phyloP scores from a whole-genome alignment of 2,888 invertebrate genomes.

The Drosophila barbarae region DNA sequence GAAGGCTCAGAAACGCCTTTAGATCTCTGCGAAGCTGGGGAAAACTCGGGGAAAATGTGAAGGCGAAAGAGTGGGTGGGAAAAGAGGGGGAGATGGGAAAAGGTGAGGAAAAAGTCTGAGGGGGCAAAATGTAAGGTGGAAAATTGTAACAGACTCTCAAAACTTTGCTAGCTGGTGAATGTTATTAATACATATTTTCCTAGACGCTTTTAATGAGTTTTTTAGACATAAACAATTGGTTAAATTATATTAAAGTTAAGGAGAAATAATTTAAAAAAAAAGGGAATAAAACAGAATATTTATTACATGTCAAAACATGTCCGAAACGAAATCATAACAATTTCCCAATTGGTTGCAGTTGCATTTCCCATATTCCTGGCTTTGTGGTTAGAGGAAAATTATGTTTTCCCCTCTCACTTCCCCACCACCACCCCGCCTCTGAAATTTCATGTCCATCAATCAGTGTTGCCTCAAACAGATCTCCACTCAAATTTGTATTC shows the following conservation, averaged over 20 bases:
- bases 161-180: neutral
- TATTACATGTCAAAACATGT: neutral
- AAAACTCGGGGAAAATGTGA: neutral
- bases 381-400: neutral
- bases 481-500: slow-evolving; percentile 36
- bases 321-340: neutral
- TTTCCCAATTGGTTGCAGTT: neutral
- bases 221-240: neutral
- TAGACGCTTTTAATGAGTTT: neutral
- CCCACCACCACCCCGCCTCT: too few relatives aligned
- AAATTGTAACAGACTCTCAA: neutral
- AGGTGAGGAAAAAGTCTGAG: neutral
- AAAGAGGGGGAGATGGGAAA: neutral
- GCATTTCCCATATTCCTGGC: neutral
- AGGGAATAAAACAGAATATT: neutral
- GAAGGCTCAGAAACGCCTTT: slow-evolving; percentile 1
- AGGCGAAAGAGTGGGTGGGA: neutral
- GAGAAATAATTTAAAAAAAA: neutral
- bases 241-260: neutral
- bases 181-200: neutral
- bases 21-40: slow-evolving; percentile 1
- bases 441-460: slow-evolving; percentile 27
- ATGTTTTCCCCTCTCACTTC: neutral
- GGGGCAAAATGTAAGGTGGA: neutral
- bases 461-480: slow-evolving; percentile 34